A percentile compares a stretch with the other conserved stretches of the same genome.
These are phyloP conservation scores for Amphipyra berbera DNA, from an alignment of 2,888 invertebrate species.

Conservation along the genomic window DNA sequence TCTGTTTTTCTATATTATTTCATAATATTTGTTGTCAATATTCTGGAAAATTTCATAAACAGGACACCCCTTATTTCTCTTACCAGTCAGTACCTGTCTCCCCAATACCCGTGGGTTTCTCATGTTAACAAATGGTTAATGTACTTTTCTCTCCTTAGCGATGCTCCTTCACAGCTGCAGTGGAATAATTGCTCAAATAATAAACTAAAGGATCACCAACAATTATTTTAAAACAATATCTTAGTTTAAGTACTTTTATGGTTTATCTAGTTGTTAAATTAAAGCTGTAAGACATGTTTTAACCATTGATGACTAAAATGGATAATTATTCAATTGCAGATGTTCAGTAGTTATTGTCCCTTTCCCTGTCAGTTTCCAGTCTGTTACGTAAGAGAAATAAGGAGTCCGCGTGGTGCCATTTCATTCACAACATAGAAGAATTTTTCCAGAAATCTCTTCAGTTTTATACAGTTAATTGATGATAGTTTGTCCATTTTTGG, in stretches of 20 bases:
- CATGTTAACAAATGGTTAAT: conserved; percentile 72
- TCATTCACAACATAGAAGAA: conserved; percentile 75
- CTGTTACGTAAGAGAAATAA: conserved; percentile 86
- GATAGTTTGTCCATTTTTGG: conserved; percentile 85
- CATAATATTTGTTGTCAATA: conserved; percentile 53
- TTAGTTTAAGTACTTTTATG: conserved; percentile 73
- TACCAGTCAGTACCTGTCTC: conserved; percentile 74
- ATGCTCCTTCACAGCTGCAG: conserved; percentile 86
- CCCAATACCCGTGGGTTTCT: conserved; percentile 59
- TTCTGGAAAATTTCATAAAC: conserved; percentile 88
- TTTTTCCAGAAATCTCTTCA: conserved; percentile 85
- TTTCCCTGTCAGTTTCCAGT: conserved; percentile 72
- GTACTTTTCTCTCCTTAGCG: conserved; percentile 84
- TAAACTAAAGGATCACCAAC: conserved; percentile 80
- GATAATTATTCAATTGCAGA: conserved; percentile 89
- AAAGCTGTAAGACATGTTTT: conserved; percentile 89
- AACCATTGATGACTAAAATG: conserved; percentile 88
- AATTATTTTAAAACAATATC: conserved; percentile 73
- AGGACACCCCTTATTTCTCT: conserved; percentile 88
- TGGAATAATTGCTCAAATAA: conserved; percentile 85
- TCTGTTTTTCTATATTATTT: conserved; percentile 47
- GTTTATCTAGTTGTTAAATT: conserved; percentile 77
- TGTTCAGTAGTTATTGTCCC: conserved; percentile 76
- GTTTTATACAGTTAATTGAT: conserved; percentile 74
- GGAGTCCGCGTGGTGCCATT: conserved; percentile 67